Conservation (phyloP, 2,113 vertebrate species). For the Pantherophis guttatus region DNA sequence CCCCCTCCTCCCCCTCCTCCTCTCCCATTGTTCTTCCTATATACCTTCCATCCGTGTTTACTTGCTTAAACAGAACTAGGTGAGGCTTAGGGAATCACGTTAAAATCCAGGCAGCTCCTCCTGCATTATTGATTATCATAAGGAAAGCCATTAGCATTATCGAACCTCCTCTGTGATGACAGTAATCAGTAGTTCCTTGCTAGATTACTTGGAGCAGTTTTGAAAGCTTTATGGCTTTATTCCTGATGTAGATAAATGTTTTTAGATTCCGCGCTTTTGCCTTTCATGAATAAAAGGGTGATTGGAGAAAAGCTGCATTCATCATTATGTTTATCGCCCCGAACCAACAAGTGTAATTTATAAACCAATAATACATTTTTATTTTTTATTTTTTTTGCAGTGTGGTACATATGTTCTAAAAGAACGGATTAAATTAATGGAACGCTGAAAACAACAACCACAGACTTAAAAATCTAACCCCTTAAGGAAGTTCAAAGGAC, state of each 20-base stretch:
- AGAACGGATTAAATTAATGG: slow-evolving; percentile 73
- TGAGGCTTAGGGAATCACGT: slow-evolving; percentile 24
- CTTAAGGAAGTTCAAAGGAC: slow-evolving; percentile 61
- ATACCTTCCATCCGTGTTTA: not conserved
- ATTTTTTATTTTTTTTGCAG: slow-evolving; percentile 33
- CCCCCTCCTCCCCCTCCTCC: not conserved
- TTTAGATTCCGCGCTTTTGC: slow-evolving; percentile 69
- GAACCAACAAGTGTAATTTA: slow-evolving; percentile 78
- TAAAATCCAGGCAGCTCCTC: slow-evolving; percentile 58
- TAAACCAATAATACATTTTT: slow-evolving; percentile 74
- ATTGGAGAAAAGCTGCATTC: slow-evolving; percentile 75
- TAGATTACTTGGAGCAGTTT: slow-evolving; percentile 69
- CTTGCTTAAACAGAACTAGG: slow-evolving; percentile 26
- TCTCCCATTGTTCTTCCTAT: not conserved
- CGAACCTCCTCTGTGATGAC: slow-evolving; percentile 70
- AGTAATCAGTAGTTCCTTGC: slow-evolving; percentile 75
- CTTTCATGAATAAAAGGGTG: slow-evolving; percentile 79
- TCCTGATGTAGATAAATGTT: slow-evolving; percentile 78
- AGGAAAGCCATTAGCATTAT: slow-evolving; percentile 66
- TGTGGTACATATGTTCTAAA: slow-evolving; percentile 72
- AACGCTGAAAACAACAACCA: slow-evolving; percentile 39
- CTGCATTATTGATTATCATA: slow-evolving; percentile 70
- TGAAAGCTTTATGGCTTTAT: slow-evolving; percentile 77
- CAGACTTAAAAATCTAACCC: slow-evolving; percentile 59
- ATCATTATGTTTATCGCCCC: slow-evolving; percentile 76